Conservation (phyloP, 30 jellyfish, hydroid and myxozoan species). For the Aurelia aurita complex sp. Pacific region DNA sequence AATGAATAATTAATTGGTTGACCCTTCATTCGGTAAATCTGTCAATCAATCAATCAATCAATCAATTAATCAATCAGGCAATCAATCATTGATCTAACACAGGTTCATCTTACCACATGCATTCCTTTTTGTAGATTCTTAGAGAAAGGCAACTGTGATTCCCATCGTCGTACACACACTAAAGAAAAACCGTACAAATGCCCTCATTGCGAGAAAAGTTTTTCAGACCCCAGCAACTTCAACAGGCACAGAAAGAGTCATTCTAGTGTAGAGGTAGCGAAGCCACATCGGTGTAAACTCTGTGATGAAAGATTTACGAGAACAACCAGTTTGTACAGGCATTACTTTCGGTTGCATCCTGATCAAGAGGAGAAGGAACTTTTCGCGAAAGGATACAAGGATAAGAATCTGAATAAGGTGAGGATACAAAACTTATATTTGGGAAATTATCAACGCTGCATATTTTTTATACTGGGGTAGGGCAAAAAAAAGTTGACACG, state of each 20-base stretch:
- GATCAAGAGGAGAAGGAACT: neutral
- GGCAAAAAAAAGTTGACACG: no score
- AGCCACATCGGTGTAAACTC: conserved; percentile 23
- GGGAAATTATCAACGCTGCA: no score
- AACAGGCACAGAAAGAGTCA: conserved; percentile 45
- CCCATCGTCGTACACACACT: conserved; percentile 21
- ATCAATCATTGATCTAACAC: no score
- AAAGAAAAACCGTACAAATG: conserved; percentile 34
- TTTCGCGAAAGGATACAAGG: no score
- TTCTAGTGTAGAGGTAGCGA: conserved; percentile 11
- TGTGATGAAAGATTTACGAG: conserved; percentile 44
- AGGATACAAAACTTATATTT: no score
- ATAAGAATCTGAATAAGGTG: no score
- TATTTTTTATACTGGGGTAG: no score
- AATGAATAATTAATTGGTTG: no score
- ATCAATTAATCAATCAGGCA: no score
- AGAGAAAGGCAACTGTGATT: conserved; percentile 15
- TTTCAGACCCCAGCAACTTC: conserved; percentile 41
- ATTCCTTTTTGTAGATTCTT: neutral
- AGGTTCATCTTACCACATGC: no score
- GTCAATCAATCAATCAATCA: no score
- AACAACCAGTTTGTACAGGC: conserved; percentile 21
- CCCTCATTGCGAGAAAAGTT: conserved; percentile 24
- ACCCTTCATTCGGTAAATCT: no score
- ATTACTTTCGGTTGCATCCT: conserved; percentile 30